Percentiles rank a stretch among this genome's conserved stretches.
Evolutionary conservation across 2,797 vertebrate genomes (phyloP).

Genomic region (Sciurus vulgaris): DNA sequence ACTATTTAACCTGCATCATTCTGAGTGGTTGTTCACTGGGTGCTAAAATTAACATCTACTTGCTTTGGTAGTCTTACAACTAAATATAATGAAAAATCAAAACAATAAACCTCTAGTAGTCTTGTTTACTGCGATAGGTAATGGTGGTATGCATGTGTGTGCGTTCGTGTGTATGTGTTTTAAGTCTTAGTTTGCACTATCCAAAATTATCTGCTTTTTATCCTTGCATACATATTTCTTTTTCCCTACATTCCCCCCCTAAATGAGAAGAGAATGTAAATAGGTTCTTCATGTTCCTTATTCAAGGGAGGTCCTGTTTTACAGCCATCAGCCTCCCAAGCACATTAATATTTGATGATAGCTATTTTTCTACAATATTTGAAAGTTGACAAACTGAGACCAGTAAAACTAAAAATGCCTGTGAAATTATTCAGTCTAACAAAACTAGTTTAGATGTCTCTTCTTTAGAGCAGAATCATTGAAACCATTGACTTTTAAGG

Average conservation of each 20-base stretch:
- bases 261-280: background rate
- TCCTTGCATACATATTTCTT: slow-evolving; percentile 5
- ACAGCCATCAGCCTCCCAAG: background rate
- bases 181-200: slow-evolving; percentile 21
- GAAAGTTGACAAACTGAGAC: slow-evolving; percentile 40
- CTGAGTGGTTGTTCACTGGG: slow-evolving; percentile 31
- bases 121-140: slow-evolving; percentile 25
- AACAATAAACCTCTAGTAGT: background rate
- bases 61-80: slow-evolving; percentile 67
- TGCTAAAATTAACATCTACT: slow-evolving; percentile 32
- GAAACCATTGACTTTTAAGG: background rate
- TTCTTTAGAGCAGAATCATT: background rate
- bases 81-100: slow-evolving; percentile 60
- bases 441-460: slow-evolving; percentile 21
- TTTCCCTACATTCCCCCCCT: background rate
- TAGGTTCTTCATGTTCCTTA: background rate
- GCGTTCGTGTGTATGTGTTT: background rate
- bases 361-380: slow-evolving; percentile 24
- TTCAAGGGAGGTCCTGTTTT: background rate
- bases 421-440: slow-evolving; percentile 3
- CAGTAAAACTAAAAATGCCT: slow-evolving; percentile 54
- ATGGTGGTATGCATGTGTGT: background rate
- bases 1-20: slow-evolving; percentile 29
- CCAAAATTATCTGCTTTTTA: slow-evolving; percentile 39
- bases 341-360: background rate